Evolutionary conservation across 1,140 invertebrate genomes (phyloP).

Genomic region (Delia radicum): DNA sequence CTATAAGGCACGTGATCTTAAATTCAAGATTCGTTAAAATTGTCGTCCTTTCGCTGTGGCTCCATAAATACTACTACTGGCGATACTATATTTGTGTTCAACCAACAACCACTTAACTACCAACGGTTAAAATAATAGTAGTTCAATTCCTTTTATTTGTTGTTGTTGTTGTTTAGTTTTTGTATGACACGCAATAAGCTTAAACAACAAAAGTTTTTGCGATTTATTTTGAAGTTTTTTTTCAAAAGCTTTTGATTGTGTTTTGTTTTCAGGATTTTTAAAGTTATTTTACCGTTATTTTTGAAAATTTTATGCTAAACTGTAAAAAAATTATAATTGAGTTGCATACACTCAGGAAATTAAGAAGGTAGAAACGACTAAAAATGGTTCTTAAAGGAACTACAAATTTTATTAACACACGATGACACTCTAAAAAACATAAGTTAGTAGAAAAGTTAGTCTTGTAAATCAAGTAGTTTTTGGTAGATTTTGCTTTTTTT

Average conservation of each 20-base stretch:
- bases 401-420: too few species aligned
- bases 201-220: not conserved
- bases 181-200: not conserved
- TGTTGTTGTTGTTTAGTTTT: not conserved
- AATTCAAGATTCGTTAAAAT: not conserved
- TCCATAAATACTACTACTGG: conserved; percentile 13
- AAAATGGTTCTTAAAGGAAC: too few species aligned
- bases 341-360: too few species aligned
- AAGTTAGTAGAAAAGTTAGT: too few species aligned
- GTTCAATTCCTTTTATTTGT: not conserved
- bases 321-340: too few species aligned
- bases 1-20: not conserved
- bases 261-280: not conserved
- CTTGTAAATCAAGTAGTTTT: too few species aligned
- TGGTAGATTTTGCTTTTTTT: too few species aligned
- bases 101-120: not conserved
- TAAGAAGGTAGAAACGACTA: too few species aligned
- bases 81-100: not conserved
- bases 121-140: not conserved
- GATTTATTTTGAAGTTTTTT: not conserved
- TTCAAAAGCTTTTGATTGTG: not conserved
- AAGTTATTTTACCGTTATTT: not conserved
- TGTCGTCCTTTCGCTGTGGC: conserved; percentile 1
- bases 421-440: too few species aligned
- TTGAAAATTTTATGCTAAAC: too few species aligned